A percentile compares a stretch with the other conserved stretches of the same genome.
These are phyloP conservation scores for Cryptomyrus ogoouensis DNA, from an alignment of 2,113 vertebrate species.

Conservation along the genomic window DNA sequence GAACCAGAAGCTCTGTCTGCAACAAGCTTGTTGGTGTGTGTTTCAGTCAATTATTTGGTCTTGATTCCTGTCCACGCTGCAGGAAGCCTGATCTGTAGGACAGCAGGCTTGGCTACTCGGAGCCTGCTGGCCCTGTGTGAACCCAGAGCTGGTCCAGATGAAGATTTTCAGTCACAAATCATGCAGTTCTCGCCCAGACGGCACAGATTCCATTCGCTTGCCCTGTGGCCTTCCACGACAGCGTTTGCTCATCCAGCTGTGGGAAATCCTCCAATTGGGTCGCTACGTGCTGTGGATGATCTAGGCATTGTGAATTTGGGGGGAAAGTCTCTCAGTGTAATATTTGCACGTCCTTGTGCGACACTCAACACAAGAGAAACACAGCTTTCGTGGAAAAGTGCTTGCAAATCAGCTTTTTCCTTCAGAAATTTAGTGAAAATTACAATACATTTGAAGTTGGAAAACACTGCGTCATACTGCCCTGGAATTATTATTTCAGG, in stretches of 20 bases:
- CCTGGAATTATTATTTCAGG: not conserved
- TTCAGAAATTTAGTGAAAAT: not conserved
- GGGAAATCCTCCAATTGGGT: not conserved
- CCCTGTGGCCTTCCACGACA: constrained; percentile 1
- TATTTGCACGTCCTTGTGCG: not conserved
- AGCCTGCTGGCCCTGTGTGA: not conserved
- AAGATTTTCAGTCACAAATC: not conserved
- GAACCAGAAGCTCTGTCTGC: not conserved
- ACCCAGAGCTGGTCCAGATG: constrained; percentile 2
- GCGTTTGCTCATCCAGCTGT: not conserved
- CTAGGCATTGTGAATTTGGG: not conserved
- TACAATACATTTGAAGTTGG: not conserved
- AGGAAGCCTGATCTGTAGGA: not conserved
- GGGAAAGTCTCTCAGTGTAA: not conserved
- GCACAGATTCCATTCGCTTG: not conserved
- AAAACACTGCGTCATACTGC: not conserved
- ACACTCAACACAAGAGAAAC: not conserved
- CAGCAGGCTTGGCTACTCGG: not conserved
- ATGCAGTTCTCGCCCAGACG: not conserved
- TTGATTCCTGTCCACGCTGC: not conserved
- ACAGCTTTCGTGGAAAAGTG: not conserved
- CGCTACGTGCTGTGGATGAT: not conserved
- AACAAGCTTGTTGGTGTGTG: not conserved
- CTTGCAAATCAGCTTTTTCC: not conserved
- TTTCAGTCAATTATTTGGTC: not conserved